These are phyloP conservation scores for Harlomillsia oculata DNA, from an alignment of 1,140 invertebrate genomes.

Conservation along the genomic window DNA sequence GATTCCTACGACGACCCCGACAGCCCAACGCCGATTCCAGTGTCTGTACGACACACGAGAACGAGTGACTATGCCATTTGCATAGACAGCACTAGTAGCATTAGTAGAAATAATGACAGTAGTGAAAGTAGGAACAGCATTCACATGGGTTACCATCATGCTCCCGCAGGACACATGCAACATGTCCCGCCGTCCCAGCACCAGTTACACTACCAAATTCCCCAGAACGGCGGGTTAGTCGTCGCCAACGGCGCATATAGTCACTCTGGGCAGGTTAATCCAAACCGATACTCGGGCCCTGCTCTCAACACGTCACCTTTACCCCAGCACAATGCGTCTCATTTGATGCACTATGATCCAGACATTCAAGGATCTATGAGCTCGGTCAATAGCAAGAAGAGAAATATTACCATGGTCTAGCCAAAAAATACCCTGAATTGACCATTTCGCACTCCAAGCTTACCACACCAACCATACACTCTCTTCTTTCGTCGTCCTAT, in stretches of 20 bases:
- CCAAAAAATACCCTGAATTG: no score
- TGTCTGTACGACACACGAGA: constrained; percentile 28
- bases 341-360: constrained; percentile 34
- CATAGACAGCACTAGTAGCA: constrained; percentile 21
- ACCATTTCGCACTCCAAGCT: no score
- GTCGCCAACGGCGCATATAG: constrained; percentile 5
- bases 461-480: no score
- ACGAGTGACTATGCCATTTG: constrained; percentile 26
- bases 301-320: constrained; percentile 3
- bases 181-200: constrained; percentile 15
- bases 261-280: constrained; percentile 12
- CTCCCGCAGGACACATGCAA: constrained; percentile 13
- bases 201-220: constrained; percentile 25
- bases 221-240: constrained; percentile 17
- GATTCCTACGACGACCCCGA: constrained; percentile 35
- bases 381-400: constrained; percentile 34
- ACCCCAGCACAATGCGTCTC: constrained; percentile 15
- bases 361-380: constrained; percentile 33
- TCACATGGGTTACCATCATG: no score
- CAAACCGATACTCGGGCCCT: constrained; percentile 5
- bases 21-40: constrained; percentile 32
- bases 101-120: constrained; percentile 11
- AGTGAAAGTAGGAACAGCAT: constrained; percentile 7
- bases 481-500: not conserved
- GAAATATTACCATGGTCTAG: constrained; percentile 36